Evolutionary conservation across 2,888 invertebrate species (phyloP), one percentile per base, ranked within the genome.

Genomic region (Aleiodes alternator): DNA sequence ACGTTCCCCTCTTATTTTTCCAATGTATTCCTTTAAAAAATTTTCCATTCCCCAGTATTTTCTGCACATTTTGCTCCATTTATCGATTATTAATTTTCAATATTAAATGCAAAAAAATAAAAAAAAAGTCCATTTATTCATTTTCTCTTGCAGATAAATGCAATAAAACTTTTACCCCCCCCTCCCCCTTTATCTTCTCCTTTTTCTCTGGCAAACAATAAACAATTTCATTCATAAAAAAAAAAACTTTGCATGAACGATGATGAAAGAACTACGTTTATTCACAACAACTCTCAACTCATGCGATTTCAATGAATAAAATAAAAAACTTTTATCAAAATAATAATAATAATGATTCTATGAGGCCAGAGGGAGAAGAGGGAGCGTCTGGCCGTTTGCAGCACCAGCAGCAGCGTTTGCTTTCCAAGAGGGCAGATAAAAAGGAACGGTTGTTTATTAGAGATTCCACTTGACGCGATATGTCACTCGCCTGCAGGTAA

Each of bases 391-490:
- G 59, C 59, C 14, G 57, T n/a, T 23, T 23, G 23, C 23, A 23
- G 23, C 23, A 23, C 23, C 23, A 23, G 23, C 23, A 23, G 23
- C 16, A 23, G 23, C 16, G 57, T 12, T 57, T 57, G 23, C 57
- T 57, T 23, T 57, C 0, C 23, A 4, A 57, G 59, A 59, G 59
- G 59, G 59, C 23, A 59, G 59, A 34, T 59, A 31, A 59, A 59
- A 34, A 5, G 34, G 34, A 59, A 59, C 59, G 59, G 59, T 59
- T 59, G 59, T 59, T 59, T 59, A 59, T 59, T 34, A 59, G 59
- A 59, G 59, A 59, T 59, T 59, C 34, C 59, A 59, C 59, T 59
- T 59, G 59, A 34, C 59, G 59, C 59, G 59, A 59, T 59, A 59
- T 59, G 59, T 59, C 59, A 59, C 34, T 59, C 59, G 34, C 34